These are phyloP conservation scores for Bombus sylvicola DNA, from an alignment of 1,140 invertebrate species.

Conservation along the genomic window DNA sequence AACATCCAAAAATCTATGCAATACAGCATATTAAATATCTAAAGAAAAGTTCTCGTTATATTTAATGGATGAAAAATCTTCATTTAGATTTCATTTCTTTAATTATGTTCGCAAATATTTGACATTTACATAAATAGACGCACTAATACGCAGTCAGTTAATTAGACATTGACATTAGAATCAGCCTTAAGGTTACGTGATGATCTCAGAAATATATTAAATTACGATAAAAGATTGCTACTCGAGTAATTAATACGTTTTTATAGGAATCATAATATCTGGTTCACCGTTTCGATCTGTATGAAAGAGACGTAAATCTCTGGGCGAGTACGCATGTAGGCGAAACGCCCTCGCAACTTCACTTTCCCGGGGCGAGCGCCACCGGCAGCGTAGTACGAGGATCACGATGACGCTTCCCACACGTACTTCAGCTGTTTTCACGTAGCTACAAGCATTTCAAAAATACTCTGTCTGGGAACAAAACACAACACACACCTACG, in stretches of 20 bases:
- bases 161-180: background rate
- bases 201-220: no score
- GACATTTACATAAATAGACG: background rate
- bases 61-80: background rate
- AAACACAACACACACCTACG: conserved; percentile 3
- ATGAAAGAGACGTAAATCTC: background rate
- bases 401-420: conserved; percentile 19
- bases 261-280: background rate
- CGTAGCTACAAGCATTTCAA: background rate
- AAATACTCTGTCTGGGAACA: background rate
- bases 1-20: no score
- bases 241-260: background rate
- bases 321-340: background rate
- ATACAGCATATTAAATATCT: background rate
- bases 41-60: no score
- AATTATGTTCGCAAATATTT: background rate
- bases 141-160: background rate
- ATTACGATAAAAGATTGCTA: background rate
- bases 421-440: background rate
- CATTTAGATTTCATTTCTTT: background rate
- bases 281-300: background rate
- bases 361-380: conserved; percentile 13
- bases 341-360: conserved; percentile 22
- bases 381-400: background rate
- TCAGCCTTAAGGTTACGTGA: no score